Conservation (phyloP, 2,888 invertebrate genomes). For the Platynereis dumerilii region DNA sequence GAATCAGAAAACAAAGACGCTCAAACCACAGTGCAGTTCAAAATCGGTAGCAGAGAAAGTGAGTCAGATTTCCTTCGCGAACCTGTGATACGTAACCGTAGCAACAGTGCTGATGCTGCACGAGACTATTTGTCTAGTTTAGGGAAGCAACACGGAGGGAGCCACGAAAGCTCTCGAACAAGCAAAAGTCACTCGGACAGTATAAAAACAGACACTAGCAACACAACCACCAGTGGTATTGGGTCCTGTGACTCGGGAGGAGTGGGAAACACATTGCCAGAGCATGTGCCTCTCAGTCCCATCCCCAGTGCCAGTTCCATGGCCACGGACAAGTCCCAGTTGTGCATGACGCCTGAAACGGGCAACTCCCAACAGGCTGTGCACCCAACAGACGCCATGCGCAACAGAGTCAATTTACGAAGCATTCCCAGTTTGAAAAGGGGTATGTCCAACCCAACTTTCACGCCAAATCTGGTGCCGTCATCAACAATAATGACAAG, state of each 20-base stretch:
- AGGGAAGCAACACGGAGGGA: constrained; percentile 15
- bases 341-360: constrained; percentile 4
- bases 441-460: constrained; percentile 40
- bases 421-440: constrained; percentile 54
- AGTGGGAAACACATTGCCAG: constrained; percentile 26
- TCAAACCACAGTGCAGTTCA: constrained; percentile 4
- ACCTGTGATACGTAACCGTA: constrained; percentile 10
- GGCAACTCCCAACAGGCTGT: constrained; percentile 57
- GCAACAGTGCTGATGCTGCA: constrained; percentile 8
- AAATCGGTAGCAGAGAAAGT: neutral
- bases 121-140: neutral
- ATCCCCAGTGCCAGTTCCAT: constrained; percentile 79
- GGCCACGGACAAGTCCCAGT: constrained; percentile 7
- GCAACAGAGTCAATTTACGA: constrained; percentile 53
- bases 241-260: constrained; percentile 78
- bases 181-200: constrained; percentile 66
- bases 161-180: constrained; percentile 50
- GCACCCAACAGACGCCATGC: constrained; percentile 54
- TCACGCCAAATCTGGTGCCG: constrained; percentile 24
- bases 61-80: neutral
- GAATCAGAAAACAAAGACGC: constrained; percentile 1
- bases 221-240: constrained; percentile 73
- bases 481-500: constrained; percentile 8
- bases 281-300: constrained; percentile 73
- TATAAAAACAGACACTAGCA: constrained; percentile 72